These are phyloP conservation scores for Grantiella picta DNA, from an alignment of 2,113 vertebrate genomes.

Conservation along the genomic window DNA sequence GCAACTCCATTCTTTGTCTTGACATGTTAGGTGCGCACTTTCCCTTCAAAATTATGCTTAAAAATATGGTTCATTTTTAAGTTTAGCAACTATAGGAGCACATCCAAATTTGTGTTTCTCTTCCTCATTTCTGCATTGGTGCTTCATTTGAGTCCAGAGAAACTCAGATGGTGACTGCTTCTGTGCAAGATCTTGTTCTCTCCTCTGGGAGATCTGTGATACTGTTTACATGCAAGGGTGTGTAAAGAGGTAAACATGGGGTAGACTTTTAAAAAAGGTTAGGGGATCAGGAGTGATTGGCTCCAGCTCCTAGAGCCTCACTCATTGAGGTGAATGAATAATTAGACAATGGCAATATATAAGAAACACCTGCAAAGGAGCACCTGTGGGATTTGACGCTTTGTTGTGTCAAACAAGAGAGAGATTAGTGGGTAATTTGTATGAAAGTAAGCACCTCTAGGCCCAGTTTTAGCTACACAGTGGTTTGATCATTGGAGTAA, in stretches of 20 bases:
- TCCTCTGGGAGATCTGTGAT: neutral
- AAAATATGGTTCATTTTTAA: neutral
- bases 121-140: neutral
- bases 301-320: neutral
- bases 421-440: neutral
- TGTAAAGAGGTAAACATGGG: neutral
- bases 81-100: neutral
- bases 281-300: neutral
- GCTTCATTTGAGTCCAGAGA: neutral
- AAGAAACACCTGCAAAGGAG: neutral
- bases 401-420: neutral
- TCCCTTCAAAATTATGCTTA: neutral
- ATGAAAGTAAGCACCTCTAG: neutral
- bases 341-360: neutral
- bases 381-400: neutral
- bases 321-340: neutral
- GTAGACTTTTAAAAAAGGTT: neutral
- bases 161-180: neutral
- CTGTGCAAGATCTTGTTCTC: neutral
- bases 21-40: neutral
- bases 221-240: neutral
- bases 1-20: conserved; percentile 11
- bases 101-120: neutral
- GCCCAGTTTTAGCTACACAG: neutral
- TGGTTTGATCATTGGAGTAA: neutral